phyloP scores from a whole-genome alignment of 2,113 vertebrate species.

The Pristiophorus japonicus region DNA sequence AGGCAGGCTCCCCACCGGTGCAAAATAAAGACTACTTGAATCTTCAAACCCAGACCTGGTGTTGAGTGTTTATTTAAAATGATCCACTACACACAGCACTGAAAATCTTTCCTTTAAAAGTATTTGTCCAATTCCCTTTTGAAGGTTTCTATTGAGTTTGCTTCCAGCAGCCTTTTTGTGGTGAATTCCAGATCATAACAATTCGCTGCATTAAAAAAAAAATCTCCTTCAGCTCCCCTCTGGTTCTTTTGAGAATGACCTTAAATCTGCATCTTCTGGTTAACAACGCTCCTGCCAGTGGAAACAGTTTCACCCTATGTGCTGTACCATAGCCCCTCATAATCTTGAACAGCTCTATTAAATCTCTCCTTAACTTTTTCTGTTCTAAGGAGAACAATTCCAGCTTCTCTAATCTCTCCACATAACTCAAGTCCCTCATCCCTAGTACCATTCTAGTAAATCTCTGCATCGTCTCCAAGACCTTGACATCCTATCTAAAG shows the following conservation, averaged over 20 bases:
- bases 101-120: background rate
- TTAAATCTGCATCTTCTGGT: background rate
- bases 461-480: no score
- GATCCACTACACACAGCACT: no score
- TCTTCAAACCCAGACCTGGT: no score
- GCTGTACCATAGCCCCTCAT: background rate
- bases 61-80: no score
- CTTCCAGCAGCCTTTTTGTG: background rate
- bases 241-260: background rate
- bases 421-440: background rate
- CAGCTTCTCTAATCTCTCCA: background rate
- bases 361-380: background rate
- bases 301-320: background rate
- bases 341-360: background rate
- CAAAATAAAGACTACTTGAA: no score
- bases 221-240: background rate
- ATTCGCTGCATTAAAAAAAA: background rate
- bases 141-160: background rate
- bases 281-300: background rate
- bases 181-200: background rate
- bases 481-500: no score
- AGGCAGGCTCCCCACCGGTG: no score
- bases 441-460: no score
- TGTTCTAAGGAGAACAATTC: background rate
- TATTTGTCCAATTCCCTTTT: background rate